Conservation (phyloP, 2,797 vertebrate species). For the Linurgus olivaceus region DNA sequence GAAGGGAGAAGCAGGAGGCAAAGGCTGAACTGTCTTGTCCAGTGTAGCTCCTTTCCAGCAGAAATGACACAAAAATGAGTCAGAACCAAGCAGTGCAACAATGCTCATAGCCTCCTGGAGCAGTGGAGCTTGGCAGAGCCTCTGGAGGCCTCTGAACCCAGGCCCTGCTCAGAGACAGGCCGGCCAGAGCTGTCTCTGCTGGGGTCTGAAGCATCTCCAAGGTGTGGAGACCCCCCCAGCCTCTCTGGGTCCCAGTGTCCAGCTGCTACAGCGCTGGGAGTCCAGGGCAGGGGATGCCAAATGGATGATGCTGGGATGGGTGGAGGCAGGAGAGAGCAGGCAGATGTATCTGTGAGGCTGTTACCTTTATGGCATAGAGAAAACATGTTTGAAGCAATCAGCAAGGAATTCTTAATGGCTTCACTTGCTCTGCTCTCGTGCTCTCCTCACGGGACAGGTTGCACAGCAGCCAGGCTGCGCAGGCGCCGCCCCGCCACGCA, state of each 20-base stretch:
- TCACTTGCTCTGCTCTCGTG: conserved; percentile 78
- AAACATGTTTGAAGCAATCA: conserved; percentile 91
- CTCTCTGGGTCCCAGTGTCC: background rate
- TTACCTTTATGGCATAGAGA: conserved; percentile 87
- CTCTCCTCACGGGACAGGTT: conserved; percentile 84
- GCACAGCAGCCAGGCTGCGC: conserved; percentile 70
- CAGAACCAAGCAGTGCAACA: background rate
- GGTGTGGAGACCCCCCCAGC: background rate
- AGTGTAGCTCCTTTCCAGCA: background rate
- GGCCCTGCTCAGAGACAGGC: background rate
- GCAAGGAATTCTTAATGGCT: conserved; percentile 94
- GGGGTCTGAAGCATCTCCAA: background rate
- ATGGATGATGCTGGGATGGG: background rate
- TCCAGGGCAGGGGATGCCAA: background rate
- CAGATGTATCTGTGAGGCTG: conserved; percentile 76
- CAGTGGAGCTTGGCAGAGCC: background rate
- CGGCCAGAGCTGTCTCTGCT: background rate
- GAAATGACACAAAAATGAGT: background rate
- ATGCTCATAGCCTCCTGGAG: accelerated
- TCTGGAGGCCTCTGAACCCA: background rate
- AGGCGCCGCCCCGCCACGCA: conserved; percentile 49
- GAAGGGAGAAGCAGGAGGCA: background rate
- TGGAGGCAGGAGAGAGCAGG: conserved; percentile 38
- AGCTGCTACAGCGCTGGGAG: background rate
- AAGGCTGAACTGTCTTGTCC: background rate